Evolutionary conservation across 2,113 vertebrate species (phyloP), one percentile per base, ranked within the genome.

Genomic region (Oxyura jamaicensis): DNA sequence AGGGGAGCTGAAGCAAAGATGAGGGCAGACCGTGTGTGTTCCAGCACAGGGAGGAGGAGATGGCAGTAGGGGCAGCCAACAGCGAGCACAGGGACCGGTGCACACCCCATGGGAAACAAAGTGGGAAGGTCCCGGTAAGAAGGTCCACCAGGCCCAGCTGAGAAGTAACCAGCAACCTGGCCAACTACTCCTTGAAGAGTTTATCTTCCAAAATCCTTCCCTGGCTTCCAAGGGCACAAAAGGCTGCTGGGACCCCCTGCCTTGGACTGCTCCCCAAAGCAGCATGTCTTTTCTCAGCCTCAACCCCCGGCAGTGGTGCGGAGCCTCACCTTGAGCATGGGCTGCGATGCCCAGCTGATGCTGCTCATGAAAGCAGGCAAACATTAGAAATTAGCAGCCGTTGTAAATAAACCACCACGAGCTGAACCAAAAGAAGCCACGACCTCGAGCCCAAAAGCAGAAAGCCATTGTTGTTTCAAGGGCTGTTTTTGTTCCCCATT

Each of bases 391-490:
- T 87, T 19, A 80, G 62, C 74, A 76, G 33, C 46, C 8, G 0
- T 67, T 31, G 1, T 87, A 93, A 93, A 96, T 79, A 96, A 97
- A 91, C 81, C 77, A 88, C 82, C 85, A 92, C 7, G 3, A 72
- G 80, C 68, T 77, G 65, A 91, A 81, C 42, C 2, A 0, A 90
- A 89, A 82, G 66, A 39, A 92, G 66, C 52, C 6, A 0, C 0
- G 0, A 83, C 53, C 69, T 78, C 0, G 0, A 88, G 86, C 41
- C 71, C 68, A 56, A 71, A 92, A 56, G 94, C 87, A 81, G 87
- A 92, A 81, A 52, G 60, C 12, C 67, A 76, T 76, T 91, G 91
- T 72, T 74, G 44, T 84, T 78, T 58, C 72, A 78, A 90, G 83
- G 52, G 29, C 52, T 68, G 53, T 29, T 69, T 59, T 93, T 95